Conservation (phyloP, 2,113 vertebrate genomes). For the Paracanthobrama guichenoti region DNA sequence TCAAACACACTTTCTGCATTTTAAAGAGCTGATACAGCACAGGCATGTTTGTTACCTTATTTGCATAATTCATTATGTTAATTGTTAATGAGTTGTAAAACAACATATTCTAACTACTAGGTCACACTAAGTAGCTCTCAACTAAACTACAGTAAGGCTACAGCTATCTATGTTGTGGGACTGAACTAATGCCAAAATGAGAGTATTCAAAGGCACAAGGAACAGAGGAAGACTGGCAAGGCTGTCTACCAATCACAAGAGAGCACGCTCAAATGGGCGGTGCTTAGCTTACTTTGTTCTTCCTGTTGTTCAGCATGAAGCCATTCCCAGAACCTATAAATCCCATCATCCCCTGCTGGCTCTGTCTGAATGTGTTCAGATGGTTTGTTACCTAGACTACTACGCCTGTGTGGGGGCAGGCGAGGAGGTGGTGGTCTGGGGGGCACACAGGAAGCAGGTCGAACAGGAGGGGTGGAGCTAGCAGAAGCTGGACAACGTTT, state of each 20-base stretch:
- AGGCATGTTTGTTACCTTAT: background rate
- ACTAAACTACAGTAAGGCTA: background rate
- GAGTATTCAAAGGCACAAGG: background rate
- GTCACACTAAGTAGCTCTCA: background rate
- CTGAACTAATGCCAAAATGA: background rate
- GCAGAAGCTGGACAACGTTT: slow-evolving; percentile 85
- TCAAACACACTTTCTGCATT: too few relatives aligned
- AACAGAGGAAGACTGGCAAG: background rate
- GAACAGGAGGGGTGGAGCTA: slow-evolving; percentile 76
- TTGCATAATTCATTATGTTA: background rate
- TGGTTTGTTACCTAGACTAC: slow-evolving; percentile 85
- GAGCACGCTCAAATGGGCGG: slow-evolving; percentile 19
- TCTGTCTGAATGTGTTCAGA: slow-evolving; percentile 52
- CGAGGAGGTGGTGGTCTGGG: slow-evolving; percentile 93
- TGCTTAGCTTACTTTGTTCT: slow-evolving; percentile 74
- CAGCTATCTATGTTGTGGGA: background rate
- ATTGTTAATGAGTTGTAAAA: background rate
- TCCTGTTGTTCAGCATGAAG: slow-evolving; percentile 74
- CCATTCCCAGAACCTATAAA: slow-evolving; percentile 77
- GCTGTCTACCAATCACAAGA: slow-evolving; percentile 66
- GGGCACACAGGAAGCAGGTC: slow-evolving; percentile 83
- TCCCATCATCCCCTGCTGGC: slow-evolving; percentile 66
- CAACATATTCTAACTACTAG: background rate
- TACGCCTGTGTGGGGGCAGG: slow-evolving; percentile 88
- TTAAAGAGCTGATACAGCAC: too few relatives aligned